Evolutionary conservation across 2,113 vertebrate species (phyloP).

Genomic region (Lipotes vexillifer): DNA sequence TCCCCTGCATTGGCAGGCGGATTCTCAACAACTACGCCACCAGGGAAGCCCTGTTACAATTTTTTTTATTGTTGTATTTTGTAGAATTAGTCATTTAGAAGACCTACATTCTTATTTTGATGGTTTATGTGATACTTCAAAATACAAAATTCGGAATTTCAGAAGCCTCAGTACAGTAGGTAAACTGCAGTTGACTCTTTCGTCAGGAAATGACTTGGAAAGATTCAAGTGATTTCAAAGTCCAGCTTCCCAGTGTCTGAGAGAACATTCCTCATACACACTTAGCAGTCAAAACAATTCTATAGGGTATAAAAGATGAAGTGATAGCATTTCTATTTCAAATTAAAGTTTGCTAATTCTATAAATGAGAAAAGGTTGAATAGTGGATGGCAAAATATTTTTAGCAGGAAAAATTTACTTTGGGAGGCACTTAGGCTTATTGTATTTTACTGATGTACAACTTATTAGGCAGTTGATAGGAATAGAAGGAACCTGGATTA

Average conservation of each 20-base stretch:
- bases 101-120: not conserved
- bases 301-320: not conserved
- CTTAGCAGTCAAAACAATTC: slow-evolving; percentile 45
- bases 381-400: not conserved
- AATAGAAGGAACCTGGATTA: not conserved
- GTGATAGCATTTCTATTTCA: not conserved
- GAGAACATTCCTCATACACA: not conserved
- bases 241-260: not conserved
- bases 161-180: not conserved
- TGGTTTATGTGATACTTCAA: not conserved
- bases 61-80: not conserved
- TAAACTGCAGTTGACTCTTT: slow-evolving; percentile 22
- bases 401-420: slow-evolving; percentile 35
- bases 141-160: not conserved
- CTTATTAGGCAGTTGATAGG: not conserved
- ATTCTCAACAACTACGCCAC: no score
- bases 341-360: slow-evolving; percentile 45
- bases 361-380: slow-evolving; percentile 30
- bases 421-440: not conserved
- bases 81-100: not conserved
- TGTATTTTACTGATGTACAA: not conserved
- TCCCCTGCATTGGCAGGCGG: no score
- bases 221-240: slow-evolving; percentile 28
- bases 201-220: slow-evolving; percentile 28
- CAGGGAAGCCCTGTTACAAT: no score